Percentiles rank a stretch among this genome's conserved stretches.
Conservation (phyloP, 2,797 vertebrate genomes). For the Malacoraja senta region DNA sequence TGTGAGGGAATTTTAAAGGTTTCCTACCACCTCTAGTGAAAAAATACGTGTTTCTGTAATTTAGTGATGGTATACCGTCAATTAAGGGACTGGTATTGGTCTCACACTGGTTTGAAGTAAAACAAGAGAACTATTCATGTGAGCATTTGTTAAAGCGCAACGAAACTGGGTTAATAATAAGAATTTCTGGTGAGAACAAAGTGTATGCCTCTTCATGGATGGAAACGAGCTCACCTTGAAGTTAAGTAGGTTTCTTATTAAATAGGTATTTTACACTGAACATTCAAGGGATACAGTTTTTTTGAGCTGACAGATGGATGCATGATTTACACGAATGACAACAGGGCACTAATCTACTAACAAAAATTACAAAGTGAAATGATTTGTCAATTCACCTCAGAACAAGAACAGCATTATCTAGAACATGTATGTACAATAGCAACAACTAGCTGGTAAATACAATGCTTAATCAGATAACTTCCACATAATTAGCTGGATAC, state of each 20-base stretch:
- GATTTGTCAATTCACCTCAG: constrained; percentile 2
- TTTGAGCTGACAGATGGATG: neutral
- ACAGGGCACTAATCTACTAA: constrained; percentile 21
- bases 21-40: neutral
- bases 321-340: constrained; percentile 29
- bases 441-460: constrained; percentile 45
- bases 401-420: constrained; percentile 25
- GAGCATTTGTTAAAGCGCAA: neutral
- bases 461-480: constrained; percentile 71
- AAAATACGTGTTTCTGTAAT: neutral
- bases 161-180: neutral
- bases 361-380: constrained; percentile 32
- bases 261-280: constrained; percentile 17
- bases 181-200: constrained; percentile 3
- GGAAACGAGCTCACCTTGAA: neutral
- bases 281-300: constrained; percentile 2
- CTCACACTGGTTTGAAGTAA: neutral
- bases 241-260: constrained; percentile 28
- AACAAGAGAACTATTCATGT: neutral
- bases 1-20: neutral
- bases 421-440: constrained; percentile 27
- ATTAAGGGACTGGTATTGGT: neutral
- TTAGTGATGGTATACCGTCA: neutral
- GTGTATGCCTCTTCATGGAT: neutral
- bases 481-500: constrained; percentile 96